Percentiles rank a stretch among this genome's conserved stretches.
phyloP scores from a whole-genome alignment of 2,797 vertebrate species.

The Remorina albescens region DNA sequence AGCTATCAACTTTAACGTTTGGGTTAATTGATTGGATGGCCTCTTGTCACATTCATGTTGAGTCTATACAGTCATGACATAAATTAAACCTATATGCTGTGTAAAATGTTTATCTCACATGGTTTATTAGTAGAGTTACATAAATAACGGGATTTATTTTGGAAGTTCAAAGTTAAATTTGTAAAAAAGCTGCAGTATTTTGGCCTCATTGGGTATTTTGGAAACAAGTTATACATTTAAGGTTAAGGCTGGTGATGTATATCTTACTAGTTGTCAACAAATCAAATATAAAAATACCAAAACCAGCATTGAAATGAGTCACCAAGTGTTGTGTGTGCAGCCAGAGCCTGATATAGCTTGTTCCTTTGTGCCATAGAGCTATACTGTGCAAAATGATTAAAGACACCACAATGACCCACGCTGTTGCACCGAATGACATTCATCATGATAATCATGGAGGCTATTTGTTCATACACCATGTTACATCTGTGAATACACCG shows the following conservation, averaged over 20 bases:
- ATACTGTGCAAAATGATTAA: conserved; percentile 27
- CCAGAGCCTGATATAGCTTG: neutral
- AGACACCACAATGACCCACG: conserved; percentile 7
- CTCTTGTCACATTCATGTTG: conserved; percentile 34
- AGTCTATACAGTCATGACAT: conserved; percentile 31
- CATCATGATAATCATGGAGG: neutral
- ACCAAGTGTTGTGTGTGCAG: conserved; percentile 11
- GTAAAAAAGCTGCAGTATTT: conserved; percentile 6
- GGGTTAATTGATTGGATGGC: conserved; percentile 18
- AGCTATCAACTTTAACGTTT: conserved; percentile 34
- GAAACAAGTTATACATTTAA: neutral
- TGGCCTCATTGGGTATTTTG: conserved; percentile 14
- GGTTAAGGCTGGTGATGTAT: neutral
- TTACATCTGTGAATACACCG: neutral
- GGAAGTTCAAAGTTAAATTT: neutral
- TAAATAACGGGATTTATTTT: conserved; percentile 4
- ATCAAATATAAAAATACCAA: neutral
- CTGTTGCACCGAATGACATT: conserved; percentile 11
- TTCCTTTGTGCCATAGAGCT: conserved; percentile 29
- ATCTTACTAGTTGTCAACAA: conserved; percentile 6
- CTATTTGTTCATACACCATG: neutral
- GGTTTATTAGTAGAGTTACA: conserved; percentile 10
- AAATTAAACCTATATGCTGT: conserved; percentile 52
- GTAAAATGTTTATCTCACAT: conserved; percentile 29
- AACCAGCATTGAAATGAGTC: neutral